Conservation (phyloP, 1,140 invertebrate genomes). For the Samia ricini region DNA sequence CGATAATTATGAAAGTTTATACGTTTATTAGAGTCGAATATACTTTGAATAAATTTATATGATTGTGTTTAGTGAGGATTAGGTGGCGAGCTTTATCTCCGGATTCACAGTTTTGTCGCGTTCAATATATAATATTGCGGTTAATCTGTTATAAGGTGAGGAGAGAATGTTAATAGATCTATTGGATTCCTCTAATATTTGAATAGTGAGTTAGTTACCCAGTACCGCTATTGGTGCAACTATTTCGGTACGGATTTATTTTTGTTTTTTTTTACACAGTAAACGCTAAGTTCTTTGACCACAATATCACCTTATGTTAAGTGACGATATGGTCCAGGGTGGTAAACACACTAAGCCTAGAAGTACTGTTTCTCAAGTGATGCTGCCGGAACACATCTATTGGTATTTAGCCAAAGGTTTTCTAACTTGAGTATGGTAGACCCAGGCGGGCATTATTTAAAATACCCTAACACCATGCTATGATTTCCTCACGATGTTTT, state of each 20-base stretch:
- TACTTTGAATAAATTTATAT: conserved; percentile 57
- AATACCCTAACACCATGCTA: no score
- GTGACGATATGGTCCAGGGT: no score
- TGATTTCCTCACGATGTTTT: no score
- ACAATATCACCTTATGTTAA: no score
- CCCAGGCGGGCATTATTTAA: no score
- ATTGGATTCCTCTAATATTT: conserved; percentile 49
- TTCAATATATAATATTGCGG: conserved; percentile 55
- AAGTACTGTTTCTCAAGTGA: no score
- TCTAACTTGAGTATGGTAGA: no score
- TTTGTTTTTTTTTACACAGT: no score
- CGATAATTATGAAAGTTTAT: conserved; percentile 33
- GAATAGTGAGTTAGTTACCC: conserved; percentile 39
- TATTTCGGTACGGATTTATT: background rate
- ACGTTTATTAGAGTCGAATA: conserved; percentile 50
- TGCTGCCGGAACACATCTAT: no score
- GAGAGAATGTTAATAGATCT: conserved; percentile 63
- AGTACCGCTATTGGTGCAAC: conserved; percentile 10
- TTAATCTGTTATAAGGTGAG: conserved; percentile 59
- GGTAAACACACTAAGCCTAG: no score
- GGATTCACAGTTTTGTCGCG: conserved; percentile 40
- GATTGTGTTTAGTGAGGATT: conserved; percentile 62
- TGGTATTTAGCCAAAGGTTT: no score
- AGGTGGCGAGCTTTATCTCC: conserved; percentile 40
- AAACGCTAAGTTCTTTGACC: no score